Evolutionary conservation across 2,797 vertebrate species (phyloP), one percentile per base, ranked within the genome.

Genomic region (Enoplosus armatus): DNA sequence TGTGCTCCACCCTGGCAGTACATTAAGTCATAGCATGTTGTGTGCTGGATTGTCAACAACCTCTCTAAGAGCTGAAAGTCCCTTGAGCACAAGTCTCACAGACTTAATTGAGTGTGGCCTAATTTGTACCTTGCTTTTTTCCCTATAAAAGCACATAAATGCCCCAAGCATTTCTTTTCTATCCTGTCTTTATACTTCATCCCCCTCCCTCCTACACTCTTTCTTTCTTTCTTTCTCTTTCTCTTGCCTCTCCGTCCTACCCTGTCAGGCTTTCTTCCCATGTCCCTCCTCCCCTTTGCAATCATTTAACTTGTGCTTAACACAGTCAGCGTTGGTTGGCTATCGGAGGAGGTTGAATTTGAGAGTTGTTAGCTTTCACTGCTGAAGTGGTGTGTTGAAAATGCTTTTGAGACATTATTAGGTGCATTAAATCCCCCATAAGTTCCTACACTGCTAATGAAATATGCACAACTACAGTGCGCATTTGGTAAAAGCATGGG

Each of bases 21-120:
- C 89, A 91, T 92, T 75, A 90, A 84, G 86, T 69, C 75, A 80
- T 87, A 78, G 85, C 63, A 75, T 85, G 81, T 71, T 82, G 78
- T 81, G 63, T 33, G 53, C 85, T 75, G 90, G 77, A 85, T 91
- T 89, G 87, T 89, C 89, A 90, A 92, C 80, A 90, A 72, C 79
- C 87, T 75, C 84, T 75, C 86, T 89, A 87, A 93, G 81, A 93
- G 92, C 93, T 90, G 63, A 90, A 92, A 93, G 86, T 92, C 93
- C 94, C 92, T 70, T 69, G 85, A 95, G 92, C 90, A 68, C 66
- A 72, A 79, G 85, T 90, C 87, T 93, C 85, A 83, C 85, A 90
- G 86, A 91, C 91, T 91, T 92, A 94, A 94, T 93, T 92, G 93
- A 94, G 89, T 90, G 87, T 93, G 91, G 89, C 94, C 93, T 91